Evolutionary conservation across 2,888 invertebrate genomes (phyloP), one percentile per base, ranked within the genome.

Genomic region (Melieria crassipennis): DNA sequence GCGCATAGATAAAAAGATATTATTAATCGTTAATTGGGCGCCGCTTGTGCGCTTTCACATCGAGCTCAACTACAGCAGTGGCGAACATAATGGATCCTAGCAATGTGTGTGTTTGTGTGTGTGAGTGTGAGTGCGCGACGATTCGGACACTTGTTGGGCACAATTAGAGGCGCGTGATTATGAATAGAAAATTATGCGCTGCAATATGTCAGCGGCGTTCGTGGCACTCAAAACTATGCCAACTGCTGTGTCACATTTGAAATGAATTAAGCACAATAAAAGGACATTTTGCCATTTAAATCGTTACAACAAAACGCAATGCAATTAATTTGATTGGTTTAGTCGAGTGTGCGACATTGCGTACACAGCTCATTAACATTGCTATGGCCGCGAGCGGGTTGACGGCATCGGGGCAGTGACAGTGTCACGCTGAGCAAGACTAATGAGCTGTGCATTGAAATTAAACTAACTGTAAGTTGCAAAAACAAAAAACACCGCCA

Each of bases 261-360:
- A 67, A 70, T 70, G 65, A 65, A 60, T 65, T 52, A 65, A 45
- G 43, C 57, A 7, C 55, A 71, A 71, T 50, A 63, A 52, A 68
- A 68, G 68, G 68, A 56, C 58, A 69, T 72, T 69, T 61, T 72
- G 72, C 30, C 30, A 3, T 60, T 72, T 72, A 72, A 69, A 60
- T 43, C 58, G 65, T 69, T 64, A 56, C 69, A 65, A 60, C 69
- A 64, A 62, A 72, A 71, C 65, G 61, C 67, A 72, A 74, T 72
- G 30, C 30, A 74, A 74, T 74, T 72, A 74, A 74, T 74, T 74
- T 72, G 72, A 74, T 74, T 72, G 74, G 72, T 74, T 74, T 74
- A 43, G 65, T 55, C 30, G 30, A 30, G 30, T 30, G 30, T 66
- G 67, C 67, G 67, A 67, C 67, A 67, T 45, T 48, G n/a, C 50